Conservation (phyloP, 1,140 invertebrate species). For the Brachionus plicatilis region DNA sequence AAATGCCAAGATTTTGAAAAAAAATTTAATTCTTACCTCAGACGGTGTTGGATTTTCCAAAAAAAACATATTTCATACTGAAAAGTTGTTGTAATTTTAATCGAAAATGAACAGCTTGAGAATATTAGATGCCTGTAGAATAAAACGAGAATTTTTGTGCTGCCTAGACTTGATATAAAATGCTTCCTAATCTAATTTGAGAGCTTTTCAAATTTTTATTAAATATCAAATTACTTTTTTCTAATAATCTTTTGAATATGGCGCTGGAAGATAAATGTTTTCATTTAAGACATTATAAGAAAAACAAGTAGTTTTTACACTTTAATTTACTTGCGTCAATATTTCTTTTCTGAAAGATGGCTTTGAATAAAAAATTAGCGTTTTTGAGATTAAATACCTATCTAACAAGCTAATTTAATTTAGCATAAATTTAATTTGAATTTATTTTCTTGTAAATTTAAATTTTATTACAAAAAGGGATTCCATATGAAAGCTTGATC, state of each 20-base stretch:
- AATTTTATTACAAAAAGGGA: background rate
- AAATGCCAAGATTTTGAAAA: background rate
- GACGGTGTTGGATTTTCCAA: background rate
- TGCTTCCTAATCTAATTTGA: background rate
- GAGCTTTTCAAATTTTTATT: background rate
- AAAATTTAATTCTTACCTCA: background rate
- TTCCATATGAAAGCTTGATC: background rate
- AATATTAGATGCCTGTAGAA: background rate
- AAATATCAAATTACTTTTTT: background rate
- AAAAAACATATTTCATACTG: background rate
- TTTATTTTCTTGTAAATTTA: background rate
- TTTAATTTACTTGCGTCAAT: background rate
- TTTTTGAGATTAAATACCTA: background rate
- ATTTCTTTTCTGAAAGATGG: background rate
- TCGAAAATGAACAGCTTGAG: background rate
- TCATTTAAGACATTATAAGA: background rate
- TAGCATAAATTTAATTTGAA: background rate
- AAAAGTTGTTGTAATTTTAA: background rate
- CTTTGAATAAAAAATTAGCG: background rate
- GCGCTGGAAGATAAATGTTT: background rate
- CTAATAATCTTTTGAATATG: background rate
- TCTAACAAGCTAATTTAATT: conserved; percentile 2
- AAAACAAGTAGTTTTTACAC: background rate
- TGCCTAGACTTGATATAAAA: background rate
- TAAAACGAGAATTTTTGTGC: background rate